phyloP scores from a whole-genome alignment of 2,797 vertebrate genomes.

The Iguana delicatissima region DNA sequence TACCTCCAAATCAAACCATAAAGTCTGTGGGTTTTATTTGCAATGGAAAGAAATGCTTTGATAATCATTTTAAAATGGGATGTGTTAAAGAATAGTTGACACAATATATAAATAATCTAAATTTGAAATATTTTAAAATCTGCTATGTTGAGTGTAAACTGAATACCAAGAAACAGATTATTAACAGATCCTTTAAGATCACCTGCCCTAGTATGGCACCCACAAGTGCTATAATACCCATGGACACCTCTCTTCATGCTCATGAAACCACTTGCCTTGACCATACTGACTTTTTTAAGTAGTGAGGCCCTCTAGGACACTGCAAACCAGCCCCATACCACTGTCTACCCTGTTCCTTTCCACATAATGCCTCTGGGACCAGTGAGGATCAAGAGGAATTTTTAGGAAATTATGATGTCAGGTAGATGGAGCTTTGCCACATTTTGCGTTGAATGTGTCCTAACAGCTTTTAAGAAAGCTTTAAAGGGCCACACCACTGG shows the following conservation, averaged over 20 bases:
- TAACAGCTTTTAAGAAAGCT: neutral
- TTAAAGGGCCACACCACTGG: neutral
- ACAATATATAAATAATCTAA: slow-evolving; percentile 3
- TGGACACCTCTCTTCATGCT: neutral
- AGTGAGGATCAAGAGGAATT: neutral
- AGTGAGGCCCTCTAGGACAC: too few relatives aligned
- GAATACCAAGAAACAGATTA: too few relatives aligned
- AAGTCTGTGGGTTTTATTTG: slow-evolving; percentile 46
- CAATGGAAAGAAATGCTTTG: slow-evolving; percentile 16
- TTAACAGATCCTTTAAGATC: neutral
- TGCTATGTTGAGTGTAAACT: neutral
- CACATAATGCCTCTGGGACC: neutral
- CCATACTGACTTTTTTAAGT: neutral
- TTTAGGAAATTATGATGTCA: neutral
- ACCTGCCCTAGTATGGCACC: neutral
- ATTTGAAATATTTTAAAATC: neutral
- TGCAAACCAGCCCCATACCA: neutral
- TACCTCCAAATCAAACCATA: slow-evolving; percentile 58
- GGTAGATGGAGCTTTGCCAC: neutral
- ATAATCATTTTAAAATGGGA: neutral
- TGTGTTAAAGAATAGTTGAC: slow-evolving; percentile 7
- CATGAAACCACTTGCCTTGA: neutral
- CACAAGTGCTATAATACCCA: neutral
- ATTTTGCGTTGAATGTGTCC: neutral
- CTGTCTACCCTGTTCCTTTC: neutral